phyloP scores from a whole-genome alignment of 2,888 invertebrate genomes.

The Tiliacea citrago region DNA sequence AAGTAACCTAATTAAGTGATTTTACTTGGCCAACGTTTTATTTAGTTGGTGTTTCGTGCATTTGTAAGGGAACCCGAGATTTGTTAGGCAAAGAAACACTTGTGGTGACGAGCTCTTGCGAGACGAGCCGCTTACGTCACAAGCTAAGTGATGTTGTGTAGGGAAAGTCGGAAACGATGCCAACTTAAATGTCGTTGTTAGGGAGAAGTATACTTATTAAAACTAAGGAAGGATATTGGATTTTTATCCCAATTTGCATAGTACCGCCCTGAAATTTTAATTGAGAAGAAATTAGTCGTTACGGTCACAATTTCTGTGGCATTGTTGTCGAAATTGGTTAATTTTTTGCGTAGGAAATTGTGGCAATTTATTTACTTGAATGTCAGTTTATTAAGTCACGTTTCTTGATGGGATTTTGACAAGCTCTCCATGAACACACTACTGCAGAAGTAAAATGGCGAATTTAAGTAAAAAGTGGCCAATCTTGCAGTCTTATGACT shows the following conservation, averaged over 20 bases:
- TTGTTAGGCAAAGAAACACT: constrained; percentile 44
- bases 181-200: constrained; percentile 30
- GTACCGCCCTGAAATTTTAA: constrained; percentile 4
- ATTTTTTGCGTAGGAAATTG: constrained; percentile 16
- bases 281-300: constrained; percentile 12
- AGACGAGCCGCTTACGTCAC: constrained; percentile 54
- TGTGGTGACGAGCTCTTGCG: constrained; percentile 34
- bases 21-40: constrained; percentile 17
- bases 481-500: neutral
- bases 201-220: constrained; percentile 3
- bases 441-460: neutral
- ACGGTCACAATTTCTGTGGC: constrained; percentile 2
- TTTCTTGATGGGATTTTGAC: neutral
- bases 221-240: constrained; percentile 6
- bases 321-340: constrained; percentile 21
- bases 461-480: neutral
- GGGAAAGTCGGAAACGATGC: constrained; percentile 27
- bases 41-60: constrained; percentile 6
- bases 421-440: neutral
- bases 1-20: constrained; percentile 3
- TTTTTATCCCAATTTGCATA: constrained; percentile 1
- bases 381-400: neutral
- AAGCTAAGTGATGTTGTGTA: constrained; percentile 29
- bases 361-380: constrained; percentile 16
- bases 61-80: constrained; percentile 23